Evolutionary conservation across 2,888 invertebrate species (phyloP), one percentile per base, ranked within the genome.

Genomic region (Slavum lentiscoides): DNA sequence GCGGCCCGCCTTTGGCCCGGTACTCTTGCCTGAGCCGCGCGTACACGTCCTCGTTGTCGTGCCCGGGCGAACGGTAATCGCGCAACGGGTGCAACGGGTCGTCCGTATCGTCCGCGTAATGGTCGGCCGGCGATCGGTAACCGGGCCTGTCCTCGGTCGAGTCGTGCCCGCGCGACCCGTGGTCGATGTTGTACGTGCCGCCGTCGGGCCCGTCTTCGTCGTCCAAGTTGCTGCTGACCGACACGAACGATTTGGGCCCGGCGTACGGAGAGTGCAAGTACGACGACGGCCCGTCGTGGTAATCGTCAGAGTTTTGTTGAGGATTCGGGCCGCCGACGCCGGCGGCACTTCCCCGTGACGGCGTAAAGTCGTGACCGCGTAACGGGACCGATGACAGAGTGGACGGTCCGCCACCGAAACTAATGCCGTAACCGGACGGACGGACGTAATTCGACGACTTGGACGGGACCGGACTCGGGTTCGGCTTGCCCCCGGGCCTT

Each of bases 281-380:
- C 43, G 72, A 23, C 23, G 66, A 37, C 23, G 59, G 61, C 19
- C 19, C 61, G 39, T 75, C 66, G 39, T 19, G 55, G 19, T 75
- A 75, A 17, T 75, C 74, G 66, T 75, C 74, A 6, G 58, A 66
- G 7, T 66, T 3, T 0, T 61, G 53, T 0, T 61, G 53, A 37
- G 1, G 2, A 11, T 30, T 30, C 30, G 30, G 4, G 83, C 85
- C 17, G 86, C 83, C 85, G 85, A 59, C 86, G 86, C 83, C 85
- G 85, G 66, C 59, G 17, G 81, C 55, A 59, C 61, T 49, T 43
- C 68, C 69, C 0, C 72, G 69, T 2, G 55, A 1, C 0, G 70
- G 80, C 5, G 15, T 58, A 30, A 80, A 80, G n/a, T 72, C 80
- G 23, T 76, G 76, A 11, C 59, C 59, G 61, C 70, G 70, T 0